Conservation (phyloP, 2,113 vertebrate genomes). For the Manacus vitellinus region DNA sequence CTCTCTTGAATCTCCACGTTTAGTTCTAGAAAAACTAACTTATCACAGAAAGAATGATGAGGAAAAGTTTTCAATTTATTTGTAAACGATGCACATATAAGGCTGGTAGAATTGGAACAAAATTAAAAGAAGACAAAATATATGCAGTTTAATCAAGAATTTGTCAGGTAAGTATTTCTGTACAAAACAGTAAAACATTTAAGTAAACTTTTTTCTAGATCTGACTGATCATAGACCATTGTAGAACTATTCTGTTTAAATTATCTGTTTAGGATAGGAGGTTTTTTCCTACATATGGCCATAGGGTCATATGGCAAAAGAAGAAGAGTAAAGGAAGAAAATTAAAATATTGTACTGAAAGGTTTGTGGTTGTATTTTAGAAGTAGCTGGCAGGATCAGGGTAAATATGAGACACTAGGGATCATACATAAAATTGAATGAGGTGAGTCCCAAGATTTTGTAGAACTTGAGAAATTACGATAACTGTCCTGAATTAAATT, state of each 20-base stretch:
- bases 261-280: not conserved
- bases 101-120: not conserved
- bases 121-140: not conserved
- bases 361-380: not conserved
- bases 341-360: not conserved
- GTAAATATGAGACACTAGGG: not conserved
- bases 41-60: not conserved
- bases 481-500: not conserved
- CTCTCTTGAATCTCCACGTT: not conserved
- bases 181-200: not conserved
- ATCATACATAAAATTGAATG: not conserved
- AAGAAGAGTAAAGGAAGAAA: not conserved
- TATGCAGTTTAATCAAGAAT: not conserved
- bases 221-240: not conserved
- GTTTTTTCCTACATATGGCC: not conserved
- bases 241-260: not conserved
- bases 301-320: not conserved
- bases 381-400: not conserved
- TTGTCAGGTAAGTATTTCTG: not conserved
- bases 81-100: rapidly evolving
- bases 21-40: not conserved
- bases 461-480: not conserved
- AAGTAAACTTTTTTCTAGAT: not conserved
- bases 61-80: not conserved
- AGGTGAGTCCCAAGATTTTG: not conserved